Evolutionary conservation across 2,113 vertebrate species (phyloP).

Genomic region (Oryzias woworae): DNA sequence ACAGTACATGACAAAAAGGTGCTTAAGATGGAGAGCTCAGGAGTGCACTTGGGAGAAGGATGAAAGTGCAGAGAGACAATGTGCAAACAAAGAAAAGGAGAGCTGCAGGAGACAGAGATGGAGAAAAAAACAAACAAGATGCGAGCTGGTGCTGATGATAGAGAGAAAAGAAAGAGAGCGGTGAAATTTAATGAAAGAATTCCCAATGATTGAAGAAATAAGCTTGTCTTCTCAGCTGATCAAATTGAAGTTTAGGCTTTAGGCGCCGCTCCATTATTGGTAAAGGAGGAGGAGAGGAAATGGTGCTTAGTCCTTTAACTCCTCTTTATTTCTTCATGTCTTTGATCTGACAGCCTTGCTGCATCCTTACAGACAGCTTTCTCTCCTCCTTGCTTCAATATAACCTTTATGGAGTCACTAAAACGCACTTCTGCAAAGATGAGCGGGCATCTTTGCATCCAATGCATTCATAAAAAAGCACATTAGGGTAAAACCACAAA

Average conservation of each 20-base stretch:
- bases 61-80: constrained; percentile 20
- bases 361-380: constrained; percentile 43
- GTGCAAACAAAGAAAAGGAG: constrained; percentile 14
- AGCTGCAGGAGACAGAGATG: constrained; percentile 21
- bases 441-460: too few species aligned
- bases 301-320: constrained; percentile 52
- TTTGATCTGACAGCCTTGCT: constrained; percentile 61
- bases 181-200: constrained; percentile 62
- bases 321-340: constrained; percentile 55
- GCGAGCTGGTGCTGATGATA: constrained; percentile 24
- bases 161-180: constrained; percentile 23
- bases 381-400: constrained; percentile 30
- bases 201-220: constrained; percentile 55
- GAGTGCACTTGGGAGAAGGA: constrained; percentile 15
- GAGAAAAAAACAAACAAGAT: constrained; percentile 35
- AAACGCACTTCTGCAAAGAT: constrained; percentile 16
- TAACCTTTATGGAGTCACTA: constrained; percentile 30
- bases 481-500: constrained; percentile 8
- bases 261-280: constrained; percentile 59
- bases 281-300: constrained; percentile 46
- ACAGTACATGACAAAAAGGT: constrained; percentile 5
- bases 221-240: constrained; percentile 62
- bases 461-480: background rate
- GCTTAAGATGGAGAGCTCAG: constrained; percentile 25
- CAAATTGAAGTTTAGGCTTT: constrained; percentile 64